These are phyloP conservation scores for Pungitius pungitius DNA, from an alignment of 2,113 vertebrate genomes.

Conservation along the genomic window DNA sequence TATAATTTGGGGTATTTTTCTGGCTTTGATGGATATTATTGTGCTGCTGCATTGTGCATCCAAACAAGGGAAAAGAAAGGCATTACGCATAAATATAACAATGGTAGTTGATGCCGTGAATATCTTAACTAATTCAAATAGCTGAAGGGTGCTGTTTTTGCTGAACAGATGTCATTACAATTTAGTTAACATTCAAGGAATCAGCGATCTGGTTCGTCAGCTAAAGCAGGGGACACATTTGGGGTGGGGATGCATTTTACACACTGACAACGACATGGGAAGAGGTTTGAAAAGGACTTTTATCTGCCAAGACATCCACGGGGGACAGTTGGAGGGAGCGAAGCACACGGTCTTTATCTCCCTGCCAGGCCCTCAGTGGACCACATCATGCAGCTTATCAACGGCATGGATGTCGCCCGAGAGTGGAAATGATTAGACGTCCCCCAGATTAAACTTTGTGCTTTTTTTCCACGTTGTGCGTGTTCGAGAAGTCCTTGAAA, in stretches of 20 bases:
- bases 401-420: slow-evolving; percentile 53
- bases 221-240: slow-evolving; percentile 23
- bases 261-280: slow-evolving; percentile 28
- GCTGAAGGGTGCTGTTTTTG: background rate
- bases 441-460: slow-evolving; percentile 63
- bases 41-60: slow-evolving; percentile 23
- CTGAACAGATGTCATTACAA: background rate
- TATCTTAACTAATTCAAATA: background rate
- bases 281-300: slow-evolving; percentile 54
- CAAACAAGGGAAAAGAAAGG: slow-evolving; percentile 23
- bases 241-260: slow-evolving; percentile 46
- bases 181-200: slow-evolving; percentile 31
- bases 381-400: slow-evolving; percentile 69
- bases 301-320: slow-evolving; percentile 67
- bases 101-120: background rate
- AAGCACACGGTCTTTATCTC: slow-evolving; percentile 75
- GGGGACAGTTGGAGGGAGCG: slow-evolving; percentile 74
- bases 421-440: slow-evolving; percentile 66
- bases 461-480: slow-evolving; percentile 28
- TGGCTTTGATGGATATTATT: slow-evolving; percentile 45
- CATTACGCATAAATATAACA: background rate
- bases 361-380: slow-evolving; percentile 60
- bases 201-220: slow-evolving; percentile 19
- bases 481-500: slow-evolving; percentile 36
- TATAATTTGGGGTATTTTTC: slow-evolving; percentile 59